Base-by-base conservation (phyloP, 2,888 invertebrate species). In the Tetragonula carbonaria region DNA sequence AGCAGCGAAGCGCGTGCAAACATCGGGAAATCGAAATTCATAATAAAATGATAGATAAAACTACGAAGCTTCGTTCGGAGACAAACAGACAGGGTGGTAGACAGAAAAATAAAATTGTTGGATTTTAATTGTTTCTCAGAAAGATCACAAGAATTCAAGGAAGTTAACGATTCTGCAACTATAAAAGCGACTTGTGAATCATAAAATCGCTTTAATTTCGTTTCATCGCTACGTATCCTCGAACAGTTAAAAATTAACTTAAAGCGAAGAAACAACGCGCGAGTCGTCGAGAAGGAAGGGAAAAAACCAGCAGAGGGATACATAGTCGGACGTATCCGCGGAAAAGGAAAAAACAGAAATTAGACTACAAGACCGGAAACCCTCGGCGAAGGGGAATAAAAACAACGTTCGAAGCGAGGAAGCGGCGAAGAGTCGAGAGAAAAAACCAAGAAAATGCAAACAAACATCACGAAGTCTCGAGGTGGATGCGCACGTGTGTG, bases 371-470 rank as follows among this genome's bases (percentile, higher is more conserved):
- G 23, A 59, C 57, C n/a, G 23, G 57, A n/a, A 59, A 59, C 14
- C 28, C 28, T n/a, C 14, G n/a, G 2, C 57, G 14, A 28, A n/a
- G 23, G 14, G n/a, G 13, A 59, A 59, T n/a, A 59, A n/a, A 14
- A 11, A n/a, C 14, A 59, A 14, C n/a, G 57, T 57, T 14, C 57
- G 57, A 59, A 59, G 23, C n/a, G 57, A 59, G 23, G 57, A 59
- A 13, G 14, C 2, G 57, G 57, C 14, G 14, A 59, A n/a, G 4
- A 59, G 72, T n/a, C 13, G 18, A 4, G 1, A 14, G 72, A 50
- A 62, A 74, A 55, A 8, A 23, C 53, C 68, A 33, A 62, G 62
- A 62, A n/a, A 50, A 72, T 50, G 59, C 59, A 59, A 72, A 72
- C 72, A 62, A 72, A 62, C 72, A 18, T 63, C 16, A 6, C 8